Evolutionary conservation across 2,888 invertebrate species (phyloP), one percentile per base, ranked within the genome.

Genomic region (Microctonus hyperodae): DNA sequence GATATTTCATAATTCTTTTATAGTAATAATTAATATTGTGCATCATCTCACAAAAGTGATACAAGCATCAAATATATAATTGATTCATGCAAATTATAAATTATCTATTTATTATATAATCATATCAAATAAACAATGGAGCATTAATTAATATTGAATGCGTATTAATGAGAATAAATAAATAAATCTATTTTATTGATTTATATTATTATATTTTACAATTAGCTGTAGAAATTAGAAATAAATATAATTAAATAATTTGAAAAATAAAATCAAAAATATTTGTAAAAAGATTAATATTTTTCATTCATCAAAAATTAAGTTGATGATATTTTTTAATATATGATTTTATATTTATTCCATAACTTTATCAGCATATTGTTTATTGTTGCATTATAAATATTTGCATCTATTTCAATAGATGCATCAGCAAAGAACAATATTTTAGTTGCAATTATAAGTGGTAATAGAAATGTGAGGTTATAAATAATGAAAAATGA

Each of bases 31-130:
- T 44, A 35, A 51, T 62, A 37, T 55, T 53, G 40, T 63, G 63
- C 63, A 44, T 55, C 63, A 55, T 62, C 61, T 51, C 53, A n/a
- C 35, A 53, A 55, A 55, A 25, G 63, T 62, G 53, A 23, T 55
- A 55, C 53, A 37, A 62, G 35, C 55, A 55, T 11, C 16, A 44
- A 2, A 51, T 23, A 9, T 25, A 51, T 51, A 51, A 25, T 51
- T 25, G 1, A 25, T 63, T n/a, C 63, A 63, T 63, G 63, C 63
- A 63, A 44, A n/a, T 20, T 22, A 22, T 22, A 10, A 20, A 50
- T 9, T 3, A 50, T 20, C 4, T n/a, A 11, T 23, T 9, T 22
- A 3, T 40, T 40, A 40, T 3, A 6, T 40, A 7, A 16, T 44
- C 6, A 6, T 44, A 16, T n/a, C 16, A 16, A 44, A 51, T 51